Evolutionary conservation across 1,140 invertebrate species (phyloP).

Genomic region (Drosophila malerkotliana): DNA sequence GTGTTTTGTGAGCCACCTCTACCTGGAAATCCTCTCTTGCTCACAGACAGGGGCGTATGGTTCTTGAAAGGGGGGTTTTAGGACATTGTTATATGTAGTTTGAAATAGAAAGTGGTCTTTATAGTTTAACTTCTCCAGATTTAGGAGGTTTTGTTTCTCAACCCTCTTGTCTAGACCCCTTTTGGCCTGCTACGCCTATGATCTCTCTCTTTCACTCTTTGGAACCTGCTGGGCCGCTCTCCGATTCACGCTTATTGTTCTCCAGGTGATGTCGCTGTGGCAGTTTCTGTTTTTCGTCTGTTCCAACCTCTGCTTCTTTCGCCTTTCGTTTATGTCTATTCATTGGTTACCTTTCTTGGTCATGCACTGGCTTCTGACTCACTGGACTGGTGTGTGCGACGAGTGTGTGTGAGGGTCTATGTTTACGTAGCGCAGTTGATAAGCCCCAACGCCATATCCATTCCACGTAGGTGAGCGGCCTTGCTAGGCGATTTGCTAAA

Average conservation of each 20-base stretch:
- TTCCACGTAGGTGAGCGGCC: slow-evolving; percentile 34
- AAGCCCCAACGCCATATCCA: slow-evolving; percentile 37
- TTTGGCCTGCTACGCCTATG: neutral
- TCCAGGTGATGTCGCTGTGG: slow-evolving; percentile 60
- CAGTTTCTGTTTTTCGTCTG: slow-evolving; percentile 52
- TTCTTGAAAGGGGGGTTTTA: neutral
- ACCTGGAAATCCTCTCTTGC: slow-evolving; percentile 17
- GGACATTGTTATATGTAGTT: no score
- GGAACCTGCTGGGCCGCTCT: slow-evolving; percentile 19
- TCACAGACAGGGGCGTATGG: neutral
- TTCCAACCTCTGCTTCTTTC: slow-evolving; percentile 52
- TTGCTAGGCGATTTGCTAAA: slow-evolving; percentile 31
- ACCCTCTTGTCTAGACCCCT: neutral
- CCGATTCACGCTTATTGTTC: slow-evolving; percentile 43
- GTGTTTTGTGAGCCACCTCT: slow-evolving; percentile 59
- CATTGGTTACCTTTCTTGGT: slow-evolving; percentile 72
- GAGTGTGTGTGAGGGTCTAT: slow-evolving; percentile 21
- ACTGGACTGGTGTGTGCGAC: slow-evolving; percentile 43
- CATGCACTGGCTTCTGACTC: slow-evolving; percentile 71
- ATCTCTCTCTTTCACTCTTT: slow-evolving; percentile 7
- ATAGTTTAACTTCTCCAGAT: no score
- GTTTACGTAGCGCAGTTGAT: slow-evolving; percentile 50
- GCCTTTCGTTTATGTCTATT: slow-evolving; percentile 64
- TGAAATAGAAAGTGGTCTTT: no score
- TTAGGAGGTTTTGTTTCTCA: no score